A percentile compares a stretch with the other conserved stretches of the same genome.
These are phyloP conservation scores for Struthidea cinerea DNA, from an alignment of 2,113 vertebrate species.

Conservation along the genomic window DNA sequence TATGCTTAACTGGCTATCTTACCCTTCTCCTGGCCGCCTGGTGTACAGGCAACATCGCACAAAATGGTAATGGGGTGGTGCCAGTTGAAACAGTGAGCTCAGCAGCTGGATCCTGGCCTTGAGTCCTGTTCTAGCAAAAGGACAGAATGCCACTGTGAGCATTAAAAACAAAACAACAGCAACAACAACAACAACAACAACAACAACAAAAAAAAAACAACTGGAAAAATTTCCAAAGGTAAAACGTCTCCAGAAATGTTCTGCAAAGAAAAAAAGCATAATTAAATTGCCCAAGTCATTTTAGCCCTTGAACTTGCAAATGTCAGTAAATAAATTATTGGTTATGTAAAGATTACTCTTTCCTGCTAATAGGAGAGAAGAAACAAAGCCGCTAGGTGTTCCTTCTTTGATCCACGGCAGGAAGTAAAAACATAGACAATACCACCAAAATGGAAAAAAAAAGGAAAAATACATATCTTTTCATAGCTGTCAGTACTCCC, in stretches of 20 bases:
- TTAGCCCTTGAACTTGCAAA: not conserved
- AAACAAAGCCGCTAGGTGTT: not conserved
- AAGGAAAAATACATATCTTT: not conserved
- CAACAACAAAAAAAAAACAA: not conserved
- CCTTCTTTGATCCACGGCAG: not conserved
- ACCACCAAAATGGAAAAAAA: not conserved
- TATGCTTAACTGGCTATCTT: not conserved
- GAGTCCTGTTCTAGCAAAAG: not conserved
- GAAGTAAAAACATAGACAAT: not conserved
- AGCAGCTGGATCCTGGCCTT: not conserved
- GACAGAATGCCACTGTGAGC: not conserved
- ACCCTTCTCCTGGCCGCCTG: not conserved
- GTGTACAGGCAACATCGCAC: not conserved
- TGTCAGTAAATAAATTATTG: slow-evolving; percentile 32
- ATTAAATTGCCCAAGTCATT: not conserved
- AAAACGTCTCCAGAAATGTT: not conserved
- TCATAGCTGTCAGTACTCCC: slow-evolving; percentile 1
- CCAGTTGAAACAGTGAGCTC: not conserved
- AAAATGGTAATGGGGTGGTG: not conserved
- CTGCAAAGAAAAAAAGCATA: not conserved
- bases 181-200: too few relatives aligned
- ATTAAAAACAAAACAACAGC: not conserved
- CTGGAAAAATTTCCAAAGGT: not conserved
- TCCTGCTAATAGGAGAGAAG: not conserved
- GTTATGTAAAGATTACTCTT: slow-evolving; percentile 10